Conservation (phyloP, 2,888 invertebrate genomes). For the Parascotia fuliginaria region DNA sequence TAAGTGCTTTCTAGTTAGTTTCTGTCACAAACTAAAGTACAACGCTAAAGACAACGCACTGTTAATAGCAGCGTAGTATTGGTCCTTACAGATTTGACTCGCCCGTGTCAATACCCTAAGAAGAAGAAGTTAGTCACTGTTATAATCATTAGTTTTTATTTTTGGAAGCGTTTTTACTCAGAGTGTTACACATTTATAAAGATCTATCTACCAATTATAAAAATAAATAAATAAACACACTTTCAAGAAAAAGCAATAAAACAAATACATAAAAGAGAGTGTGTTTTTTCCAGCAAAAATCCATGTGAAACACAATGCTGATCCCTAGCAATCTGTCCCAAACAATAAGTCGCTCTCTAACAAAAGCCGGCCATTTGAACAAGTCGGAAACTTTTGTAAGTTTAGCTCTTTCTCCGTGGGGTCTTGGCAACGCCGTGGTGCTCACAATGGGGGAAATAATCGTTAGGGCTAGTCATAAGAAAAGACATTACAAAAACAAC, state of each 20-base stretch:
- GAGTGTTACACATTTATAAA: too few species aligned
- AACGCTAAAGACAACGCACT: too few species aligned
- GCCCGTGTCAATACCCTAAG: too few species aligned
- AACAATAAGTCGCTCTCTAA: slow-evolving; percentile 84
- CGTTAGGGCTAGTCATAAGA: slow-evolving; percentile 82
- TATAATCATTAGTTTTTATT: too few species aligned
- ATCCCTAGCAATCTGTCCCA: slow-evolving; percentile 83
- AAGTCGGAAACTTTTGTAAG: slow-evolving; percentile 85
- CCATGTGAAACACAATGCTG: slow-evolving; percentile 67
- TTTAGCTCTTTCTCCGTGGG: slow-evolving; percentile 81
- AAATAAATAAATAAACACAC: not conserved
- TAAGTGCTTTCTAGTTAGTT: too few species aligned
- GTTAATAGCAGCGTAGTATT: too few species aligned
- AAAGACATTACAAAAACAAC: slow-evolving; percentile 82
- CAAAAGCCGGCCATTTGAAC: slow-evolving; percentile 85
- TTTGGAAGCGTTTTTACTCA: too few species aligned
- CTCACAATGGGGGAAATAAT: slow-evolving; percentile 81
- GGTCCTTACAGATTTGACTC: too few species aligned
- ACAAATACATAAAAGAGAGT: not conserved
- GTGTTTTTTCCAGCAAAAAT: slow-evolving; percentile 53
- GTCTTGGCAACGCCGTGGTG: slow-evolving; percentile 76
- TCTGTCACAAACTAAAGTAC: too few species aligned
- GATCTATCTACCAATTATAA: too few species aligned
- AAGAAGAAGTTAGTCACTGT: too few species aligned
- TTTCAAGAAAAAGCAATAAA: not conserved